Evolutionary conservation across 1,140 invertebrate genomes (phyloP).

Genomic region (Ptiloglossa arizonensis): DNA sequence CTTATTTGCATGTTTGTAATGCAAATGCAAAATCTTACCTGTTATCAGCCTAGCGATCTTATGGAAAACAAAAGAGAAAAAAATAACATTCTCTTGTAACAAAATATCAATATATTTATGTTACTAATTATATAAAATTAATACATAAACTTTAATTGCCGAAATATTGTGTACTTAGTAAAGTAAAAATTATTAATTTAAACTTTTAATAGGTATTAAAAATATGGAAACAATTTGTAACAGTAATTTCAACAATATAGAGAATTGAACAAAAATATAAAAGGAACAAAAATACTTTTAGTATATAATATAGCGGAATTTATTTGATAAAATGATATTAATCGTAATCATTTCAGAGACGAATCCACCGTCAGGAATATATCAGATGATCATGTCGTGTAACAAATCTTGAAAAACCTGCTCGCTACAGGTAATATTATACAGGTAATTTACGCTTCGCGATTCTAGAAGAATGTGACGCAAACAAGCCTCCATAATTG

Average conservation of each 20-base stretch:
- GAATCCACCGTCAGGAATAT: slow-evolving; percentile 47
- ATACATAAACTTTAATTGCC: not conserved
- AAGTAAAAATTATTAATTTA: no score
- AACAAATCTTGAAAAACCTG: slow-evolving; percentile 51
- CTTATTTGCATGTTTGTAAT: not conserved
- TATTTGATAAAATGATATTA: slow-evolving; percentile 9
- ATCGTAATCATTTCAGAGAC: slow-evolving; percentile 63
- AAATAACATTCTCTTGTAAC: slow-evolving; percentile 25
- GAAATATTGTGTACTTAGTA: no score
- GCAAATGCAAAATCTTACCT: slow-evolving; percentile 1
- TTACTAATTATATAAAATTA: not conserved
- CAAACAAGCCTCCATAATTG: slow-evolving; percentile 45
- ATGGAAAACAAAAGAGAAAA: not conserved
- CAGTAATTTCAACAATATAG: not conserved
- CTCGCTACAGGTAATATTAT: not conserved
- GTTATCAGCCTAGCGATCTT: not conserved
- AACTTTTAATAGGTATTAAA: no score
- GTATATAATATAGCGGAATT: not conserved
- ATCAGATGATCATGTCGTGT: slow-evolving; percentile 1
- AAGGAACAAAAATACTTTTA: not conserved
- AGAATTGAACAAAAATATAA: not conserved
- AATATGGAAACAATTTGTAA: not conserved
- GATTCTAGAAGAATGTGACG: slow-evolving; percentile 35
- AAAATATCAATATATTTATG: slow-evolving; percentile 22
- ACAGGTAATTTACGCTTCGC: slow-evolving; percentile 33